Percentiles rank a stretch among this genome's conserved stretches.
Evolutionary conservation across 1,140 invertebrate species (phyloP).

Genomic region (Drosophila oshimai): DNA sequence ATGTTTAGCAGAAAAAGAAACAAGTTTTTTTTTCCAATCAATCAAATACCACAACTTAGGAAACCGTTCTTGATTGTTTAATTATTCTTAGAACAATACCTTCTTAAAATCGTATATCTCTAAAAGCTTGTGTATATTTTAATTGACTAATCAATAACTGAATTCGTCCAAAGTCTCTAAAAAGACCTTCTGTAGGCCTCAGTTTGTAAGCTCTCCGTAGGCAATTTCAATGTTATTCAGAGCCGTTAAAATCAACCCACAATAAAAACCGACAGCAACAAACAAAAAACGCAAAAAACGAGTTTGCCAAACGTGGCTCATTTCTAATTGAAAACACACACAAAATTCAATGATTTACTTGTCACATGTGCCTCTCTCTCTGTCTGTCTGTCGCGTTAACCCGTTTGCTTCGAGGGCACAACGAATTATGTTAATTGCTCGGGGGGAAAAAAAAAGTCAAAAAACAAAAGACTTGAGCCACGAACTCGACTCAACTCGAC

Average conservation of each 20-base stretch:
- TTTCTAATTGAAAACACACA: constrained; percentile 69
- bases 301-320: constrained; percentile 72
- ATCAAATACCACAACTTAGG: background rate
- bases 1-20: too few relatives aligned
- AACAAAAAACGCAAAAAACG: constrained; percentile 43
- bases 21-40: constrained; percentile 1
- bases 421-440: constrained; percentile 64
- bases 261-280: constrained; percentile 37
- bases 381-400: constrained; percentile 25
- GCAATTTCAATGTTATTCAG: constrained; percentile 54
- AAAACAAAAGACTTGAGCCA: constrained; percentile 64
- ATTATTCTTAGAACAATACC: background rate
- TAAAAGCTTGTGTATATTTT: background rate
- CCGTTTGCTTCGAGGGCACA: constrained; percentile 41
- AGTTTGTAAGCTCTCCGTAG: constrained; percentile 2
- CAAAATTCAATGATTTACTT: constrained; percentile 61
- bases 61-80: background rate
- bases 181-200: constrained; percentile 16
- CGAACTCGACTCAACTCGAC: constrained; percentile 39
- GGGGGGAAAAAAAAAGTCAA: background rate
- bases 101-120: background rate
- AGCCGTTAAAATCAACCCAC: constrained; percentile 39
- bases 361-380: constrained; percentile 46
- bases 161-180: background rate
- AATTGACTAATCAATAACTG: background rate